Conservation (phyloP, 2,888 invertebrate species). For the Fabriciana adippe region DNA sequence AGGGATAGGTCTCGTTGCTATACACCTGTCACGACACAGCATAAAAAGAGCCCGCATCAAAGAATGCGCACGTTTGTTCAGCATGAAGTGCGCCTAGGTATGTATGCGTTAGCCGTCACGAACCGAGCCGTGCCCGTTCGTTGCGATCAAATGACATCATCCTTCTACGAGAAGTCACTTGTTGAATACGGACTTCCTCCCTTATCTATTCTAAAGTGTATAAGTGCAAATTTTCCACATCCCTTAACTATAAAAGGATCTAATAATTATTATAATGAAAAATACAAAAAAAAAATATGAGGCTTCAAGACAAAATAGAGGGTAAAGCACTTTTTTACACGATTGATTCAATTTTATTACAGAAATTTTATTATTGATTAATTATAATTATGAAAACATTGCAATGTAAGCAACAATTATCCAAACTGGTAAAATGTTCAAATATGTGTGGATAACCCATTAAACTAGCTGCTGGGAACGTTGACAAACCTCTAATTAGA, state of each 20-base stretch:
- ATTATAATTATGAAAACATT: no score
- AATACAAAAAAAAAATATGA: no score
- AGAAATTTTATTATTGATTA: no score
- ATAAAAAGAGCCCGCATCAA: conserved; percentile 49
- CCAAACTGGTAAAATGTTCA: not conserved
- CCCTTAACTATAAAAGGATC: not conserved
- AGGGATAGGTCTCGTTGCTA: conserved; percentile 19
- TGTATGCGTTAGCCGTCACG: conserved; percentile 55
- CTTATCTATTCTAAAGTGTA: not conserved
- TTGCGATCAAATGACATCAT: conserved; percentile 74
- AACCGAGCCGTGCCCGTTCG: conserved; percentile 66
- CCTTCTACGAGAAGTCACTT: conserved; percentile 25
- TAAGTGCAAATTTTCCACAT: not conserved
- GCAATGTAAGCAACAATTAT: not conserved
- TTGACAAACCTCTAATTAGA: conserved; percentile 30
- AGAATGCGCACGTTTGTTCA: conserved; percentile 51
- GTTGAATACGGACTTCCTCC: conserved; percentile 25
- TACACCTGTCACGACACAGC: conserved; percentile 31
- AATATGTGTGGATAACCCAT: conserved; percentile 17
- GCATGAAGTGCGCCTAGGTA: conserved; percentile 55
- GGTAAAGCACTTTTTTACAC: no score
- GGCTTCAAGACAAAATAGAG: no score
- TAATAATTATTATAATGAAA: not conserved
- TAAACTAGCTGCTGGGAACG: conserved; percentile 20
- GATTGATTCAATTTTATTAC: no score